A percentile compares a stretch with the other conserved stretches of the same genome.
These are phyloP conservation scores for Toxotes jaculatrix DNA, from an alignment of 2,113 vertebrate species.

Conservation along the genomic window DNA sequence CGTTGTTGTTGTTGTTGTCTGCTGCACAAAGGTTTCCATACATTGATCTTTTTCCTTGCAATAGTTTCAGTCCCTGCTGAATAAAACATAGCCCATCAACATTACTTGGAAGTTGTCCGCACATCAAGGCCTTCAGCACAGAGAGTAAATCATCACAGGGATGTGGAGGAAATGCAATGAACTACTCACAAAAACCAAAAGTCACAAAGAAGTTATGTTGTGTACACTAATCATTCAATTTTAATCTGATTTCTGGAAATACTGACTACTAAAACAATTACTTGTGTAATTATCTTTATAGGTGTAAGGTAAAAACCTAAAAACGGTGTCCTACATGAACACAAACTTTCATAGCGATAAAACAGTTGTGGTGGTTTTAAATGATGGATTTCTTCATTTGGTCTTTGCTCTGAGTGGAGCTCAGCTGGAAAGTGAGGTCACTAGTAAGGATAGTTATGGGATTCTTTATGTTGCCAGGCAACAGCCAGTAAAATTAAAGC, in stretches of 20 bases:
- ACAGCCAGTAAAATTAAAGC: no score
- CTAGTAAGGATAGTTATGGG: no score
- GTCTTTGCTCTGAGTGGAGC: neutral
- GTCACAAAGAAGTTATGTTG: neutral
- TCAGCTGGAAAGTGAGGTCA: neutral
- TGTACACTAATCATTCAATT: neutral
- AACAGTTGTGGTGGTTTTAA: no score
- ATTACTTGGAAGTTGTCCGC: constrained; percentile 55
- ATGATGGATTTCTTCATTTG: no score
- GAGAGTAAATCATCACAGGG: neutral
- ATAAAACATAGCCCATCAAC: constrained; percentile 68
- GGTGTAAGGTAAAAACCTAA: neutral
- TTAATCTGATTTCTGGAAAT: neutral
- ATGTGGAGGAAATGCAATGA: neutral
- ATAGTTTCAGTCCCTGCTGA: constrained; percentile 56
- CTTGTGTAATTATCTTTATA: neutral
- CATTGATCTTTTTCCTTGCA: constrained; percentile 60
- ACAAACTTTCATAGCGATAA: no score
- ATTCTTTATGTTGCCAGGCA: no score
- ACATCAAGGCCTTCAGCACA: constrained; percentile 44
- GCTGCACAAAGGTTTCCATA: constrained; percentile 65
- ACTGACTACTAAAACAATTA: neutral
- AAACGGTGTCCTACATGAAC: no score
- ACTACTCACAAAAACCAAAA: neutral
- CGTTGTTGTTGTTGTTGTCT: constrained; percentile 46